Conservation (phyloP, 1,140 invertebrate species). For the Ganaspis sp. region DNA sequence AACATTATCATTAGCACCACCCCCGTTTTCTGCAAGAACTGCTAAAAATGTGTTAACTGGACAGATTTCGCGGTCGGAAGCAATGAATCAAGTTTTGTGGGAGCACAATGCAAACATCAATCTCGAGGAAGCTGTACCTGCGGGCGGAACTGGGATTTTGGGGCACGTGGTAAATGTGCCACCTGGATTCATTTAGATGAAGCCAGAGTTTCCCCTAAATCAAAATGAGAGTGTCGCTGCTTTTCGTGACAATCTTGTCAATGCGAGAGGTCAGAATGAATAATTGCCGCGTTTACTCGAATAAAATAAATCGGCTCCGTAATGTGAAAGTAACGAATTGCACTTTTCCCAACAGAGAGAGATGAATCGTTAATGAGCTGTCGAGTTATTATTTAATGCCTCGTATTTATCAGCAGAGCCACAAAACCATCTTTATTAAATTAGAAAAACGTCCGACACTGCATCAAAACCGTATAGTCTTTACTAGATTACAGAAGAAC, state of each 20-base stretch:
- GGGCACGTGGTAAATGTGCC: not conserved
- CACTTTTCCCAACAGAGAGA: not conserved
- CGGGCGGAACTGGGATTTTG: not conserved
- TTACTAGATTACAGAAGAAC: too few relatives aligned
- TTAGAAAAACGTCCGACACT: too few relatives aligned
- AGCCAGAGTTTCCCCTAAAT: not conserved
- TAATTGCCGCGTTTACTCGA: not conserved
- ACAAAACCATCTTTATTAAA: too few relatives aligned
- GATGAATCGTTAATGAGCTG: too few relatives aligned
- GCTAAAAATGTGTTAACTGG: not conserved
- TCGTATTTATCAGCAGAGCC: too few relatives aligned
- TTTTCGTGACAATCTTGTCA: not conserved
- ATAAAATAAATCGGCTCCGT: not conserved
- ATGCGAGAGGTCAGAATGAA: not conserved
- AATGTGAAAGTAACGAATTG: not conserved
- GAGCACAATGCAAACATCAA: not conserved
- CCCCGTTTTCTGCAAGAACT: not conserved
- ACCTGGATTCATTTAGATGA: not conserved
- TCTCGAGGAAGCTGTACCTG: not conserved
- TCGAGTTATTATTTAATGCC: too few relatives aligned
- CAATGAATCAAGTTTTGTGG: conserved; percentile 9
- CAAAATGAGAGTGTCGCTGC: not conserved
- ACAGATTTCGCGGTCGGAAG: not conserved
- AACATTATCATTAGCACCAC: not conserved
- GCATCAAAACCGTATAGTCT: too few relatives aligned